These are phyloP conservation scores for Chionodraco myersi DNA, from an alignment of 2,113 vertebrate species.

Conservation along the genomic window DNA sequence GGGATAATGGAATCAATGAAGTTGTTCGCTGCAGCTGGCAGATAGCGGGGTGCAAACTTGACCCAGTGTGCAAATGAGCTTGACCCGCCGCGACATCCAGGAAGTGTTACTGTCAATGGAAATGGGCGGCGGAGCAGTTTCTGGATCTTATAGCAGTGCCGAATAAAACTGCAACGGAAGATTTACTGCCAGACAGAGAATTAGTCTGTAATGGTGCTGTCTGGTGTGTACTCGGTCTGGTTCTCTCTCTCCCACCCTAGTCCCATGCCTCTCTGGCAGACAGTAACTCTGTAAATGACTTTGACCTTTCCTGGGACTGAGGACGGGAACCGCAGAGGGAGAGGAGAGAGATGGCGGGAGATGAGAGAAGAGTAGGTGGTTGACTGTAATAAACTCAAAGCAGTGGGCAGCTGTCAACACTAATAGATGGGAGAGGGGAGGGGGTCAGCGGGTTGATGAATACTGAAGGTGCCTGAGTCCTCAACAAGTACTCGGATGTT, in stretches of 20 bases:
- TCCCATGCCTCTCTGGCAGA: slow-evolving; percentile 44
- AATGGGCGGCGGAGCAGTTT: background rate
- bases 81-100: slow-evolving; percentile 48
- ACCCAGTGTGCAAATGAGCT: slow-evolving; percentile 44
- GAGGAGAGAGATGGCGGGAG: slow-evolving; percentile 52
- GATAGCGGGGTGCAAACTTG: slow-evolving; percentile 23
- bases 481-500: slow-evolving; percentile 39
- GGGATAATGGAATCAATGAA: slow-evolving; percentile 57
- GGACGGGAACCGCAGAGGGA: slow-evolving; percentile 63
- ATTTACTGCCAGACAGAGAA: slow-evolving; percentile 44
- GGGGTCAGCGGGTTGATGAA: slow-evolving; percentile 62
- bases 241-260: slow-evolving; percentile 27
- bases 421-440: slow-evolving; percentile 68
- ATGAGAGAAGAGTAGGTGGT: slow-evolving; percentile 63
- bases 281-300: slow-evolving; percentile 78
- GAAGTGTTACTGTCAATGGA: slow-evolving; percentile 34
- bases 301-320: slow-evolving; percentile 78
- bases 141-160: slow-evolving; percentile 3
- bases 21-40: slow-evolving; percentile 30
- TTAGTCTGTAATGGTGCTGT: slow-evolving; percentile 39
- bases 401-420: slow-evolving; percentile 77
- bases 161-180: slow-evolving; percentile 24
- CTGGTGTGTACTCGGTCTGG: slow-evolving; percentile 40
- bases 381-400: slow-evolving; percentile 77
- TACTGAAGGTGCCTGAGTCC: slow-evolving; percentile 70